These are phyloP conservation scores for Anthopleura sola DNA, from an alignment of 64 coral and sea anemone species.

Conservation along the genomic window DNA sequence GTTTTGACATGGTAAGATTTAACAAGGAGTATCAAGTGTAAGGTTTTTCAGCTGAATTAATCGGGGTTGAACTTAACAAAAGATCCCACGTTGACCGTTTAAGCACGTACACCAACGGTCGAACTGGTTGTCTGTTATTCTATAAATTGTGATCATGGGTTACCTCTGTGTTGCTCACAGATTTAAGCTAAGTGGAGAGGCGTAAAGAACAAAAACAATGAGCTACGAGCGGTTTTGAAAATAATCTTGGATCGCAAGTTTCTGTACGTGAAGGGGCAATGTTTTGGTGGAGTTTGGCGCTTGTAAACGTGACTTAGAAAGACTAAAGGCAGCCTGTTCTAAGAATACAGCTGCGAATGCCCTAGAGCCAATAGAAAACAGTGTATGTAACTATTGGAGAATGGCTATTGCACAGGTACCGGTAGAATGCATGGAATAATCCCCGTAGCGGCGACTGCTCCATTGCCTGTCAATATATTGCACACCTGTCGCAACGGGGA, in stretches of 20 bases:
- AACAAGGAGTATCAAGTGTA: background rate
- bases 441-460: background rate
- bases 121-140: background rate
- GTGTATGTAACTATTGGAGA: background rate
- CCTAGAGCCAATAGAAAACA: background rate
- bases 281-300: background rate
- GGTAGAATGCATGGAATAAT: background rate
- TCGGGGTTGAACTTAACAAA: background rate
- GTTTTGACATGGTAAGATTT: background rate
- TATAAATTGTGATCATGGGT: background rate
- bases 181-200: background rate
- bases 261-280: background rate
- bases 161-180: background rate
- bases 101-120: background rate
- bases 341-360: background rate
- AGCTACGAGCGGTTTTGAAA: background rate
- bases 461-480: slow-evolving; percentile 1
- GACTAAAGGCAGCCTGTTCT: no score
- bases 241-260: background rate
- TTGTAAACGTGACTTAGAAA: background rate
- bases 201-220: background rate
- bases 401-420: background rate
- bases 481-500: background rate
- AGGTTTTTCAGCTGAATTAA: background rate
- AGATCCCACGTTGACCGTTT: background rate